Evolutionary conservation across 2,113 vertebrate genomes (phyloP).

Genomic region (Athene cunicularia): DNA sequence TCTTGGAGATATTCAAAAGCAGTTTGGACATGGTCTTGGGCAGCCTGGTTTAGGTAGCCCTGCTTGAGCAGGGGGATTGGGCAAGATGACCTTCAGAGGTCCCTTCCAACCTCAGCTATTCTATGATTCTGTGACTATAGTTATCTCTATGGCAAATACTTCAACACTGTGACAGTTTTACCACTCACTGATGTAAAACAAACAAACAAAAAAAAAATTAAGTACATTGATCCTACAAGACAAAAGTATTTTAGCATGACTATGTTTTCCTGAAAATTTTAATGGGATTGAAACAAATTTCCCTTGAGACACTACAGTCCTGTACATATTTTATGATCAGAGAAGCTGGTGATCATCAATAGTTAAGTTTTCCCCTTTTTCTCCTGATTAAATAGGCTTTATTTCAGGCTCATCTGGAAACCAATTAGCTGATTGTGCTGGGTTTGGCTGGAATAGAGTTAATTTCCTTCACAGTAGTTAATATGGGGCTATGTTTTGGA

Average conservation of each 20-base stretch:
- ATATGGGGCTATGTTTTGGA: too few species aligned
- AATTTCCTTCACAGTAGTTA: too few species aligned
- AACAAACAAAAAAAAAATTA: background rate
- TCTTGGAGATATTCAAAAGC: too few species aligned
- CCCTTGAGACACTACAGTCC: background rate
- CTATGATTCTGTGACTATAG: background rate
- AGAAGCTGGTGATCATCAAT: background rate
- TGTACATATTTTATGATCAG: background rate
- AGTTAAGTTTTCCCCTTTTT: background rate
- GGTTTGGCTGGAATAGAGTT: too few species aligned
- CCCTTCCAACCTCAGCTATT: too few species aligned
- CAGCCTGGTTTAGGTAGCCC: too few species aligned
- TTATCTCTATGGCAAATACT: background rate
- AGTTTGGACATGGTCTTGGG: too few species aligned
- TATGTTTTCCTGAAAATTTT: background rate
- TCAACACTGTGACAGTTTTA: background rate
- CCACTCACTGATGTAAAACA: background rate
- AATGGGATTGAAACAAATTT: background rate
- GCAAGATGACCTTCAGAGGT: too few species aligned
- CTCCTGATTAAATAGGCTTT: background rate
- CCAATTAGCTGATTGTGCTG: background rate
- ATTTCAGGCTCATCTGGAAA: background rate
- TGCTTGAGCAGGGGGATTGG: too few species aligned
- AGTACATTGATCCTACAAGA: background rate
- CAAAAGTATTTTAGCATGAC: background rate